These are phyloP conservation scores for Bergia sp. DNA, from an alignment of 92 coral and sea anemone species.

Conservation along the genomic window DNA sequence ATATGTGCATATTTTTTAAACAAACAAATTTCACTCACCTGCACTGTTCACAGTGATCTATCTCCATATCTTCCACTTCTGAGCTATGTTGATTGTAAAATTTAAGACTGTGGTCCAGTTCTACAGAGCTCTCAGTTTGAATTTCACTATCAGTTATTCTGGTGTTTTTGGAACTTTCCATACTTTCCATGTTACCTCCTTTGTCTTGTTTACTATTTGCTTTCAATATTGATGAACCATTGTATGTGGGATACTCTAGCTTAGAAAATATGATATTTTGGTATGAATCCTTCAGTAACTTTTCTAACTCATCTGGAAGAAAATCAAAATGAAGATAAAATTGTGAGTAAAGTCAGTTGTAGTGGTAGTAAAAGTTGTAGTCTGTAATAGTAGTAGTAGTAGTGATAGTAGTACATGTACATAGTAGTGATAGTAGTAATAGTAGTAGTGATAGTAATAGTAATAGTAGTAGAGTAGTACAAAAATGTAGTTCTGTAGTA, in stretches of 20 bases:
- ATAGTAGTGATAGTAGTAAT: too few relatives aligned
- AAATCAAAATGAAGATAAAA: neutral
- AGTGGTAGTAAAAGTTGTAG: too few relatives aligned
- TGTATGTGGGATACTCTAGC: constrained; percentile 39
- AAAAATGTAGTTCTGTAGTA: too few relatives aligned
- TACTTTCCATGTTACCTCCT: neutral
- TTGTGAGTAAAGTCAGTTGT: too few relatives aligned
- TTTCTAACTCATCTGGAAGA: constrained; percentile 56
- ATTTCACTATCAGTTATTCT: neutral
- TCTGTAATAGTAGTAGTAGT: too few relatives aligned
- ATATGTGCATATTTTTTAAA: neutral
- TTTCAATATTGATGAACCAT: constrained; percentile 7
- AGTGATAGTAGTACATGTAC: too few relatives aligned
- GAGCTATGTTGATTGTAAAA: neutral
- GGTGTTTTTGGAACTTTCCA: neutral
- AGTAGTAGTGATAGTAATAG: too few relatives aligned
- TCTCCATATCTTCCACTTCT: constrained; percentile 7
- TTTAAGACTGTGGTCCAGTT: neutral
- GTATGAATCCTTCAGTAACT: constrained; percentile 45
- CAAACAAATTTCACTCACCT: neutral
- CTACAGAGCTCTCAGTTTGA: neutral
- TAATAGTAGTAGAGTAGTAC: too few relatives aligned
- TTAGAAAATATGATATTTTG: constrained; percentile 57
- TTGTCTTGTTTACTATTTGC: constrained; percentile 7
- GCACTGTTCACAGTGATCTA: constrained; percentile 26